These are phyloP conservation scores for Siniperca chuatsi DNA, from an alignment of 2,113 vertebrate genomes.

Conservation along the genomic window DNA sequence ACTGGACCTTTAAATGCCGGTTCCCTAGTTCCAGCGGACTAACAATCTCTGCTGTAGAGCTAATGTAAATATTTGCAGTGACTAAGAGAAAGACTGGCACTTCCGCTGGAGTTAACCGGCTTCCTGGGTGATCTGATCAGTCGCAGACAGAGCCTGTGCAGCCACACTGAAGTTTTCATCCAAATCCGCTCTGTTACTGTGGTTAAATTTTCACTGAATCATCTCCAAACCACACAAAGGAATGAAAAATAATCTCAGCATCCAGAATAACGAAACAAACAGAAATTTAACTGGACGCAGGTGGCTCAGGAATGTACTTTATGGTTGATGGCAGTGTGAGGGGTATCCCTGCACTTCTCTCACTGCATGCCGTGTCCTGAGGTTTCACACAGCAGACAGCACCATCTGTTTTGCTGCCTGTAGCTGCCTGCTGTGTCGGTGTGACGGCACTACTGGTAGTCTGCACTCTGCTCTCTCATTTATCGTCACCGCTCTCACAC, in stretches of 20 bases:
- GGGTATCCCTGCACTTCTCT: neutral
- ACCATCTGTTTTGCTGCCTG: slow-evolving; percentile 32
- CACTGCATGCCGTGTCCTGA: neutral
- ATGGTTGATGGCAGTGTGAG: neutral
- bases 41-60: neutral
- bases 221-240: neutral
- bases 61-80: slow-evolving; percentile 13
- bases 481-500: neutral
- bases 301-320: neutral
- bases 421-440: neutral
- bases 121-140: neutral
- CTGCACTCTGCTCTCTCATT: neutral
- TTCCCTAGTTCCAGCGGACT: neutral
- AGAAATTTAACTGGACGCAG: neutral
- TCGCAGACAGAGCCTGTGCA: neutral
- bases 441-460: neutral
- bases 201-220: neutral
- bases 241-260: neutral
- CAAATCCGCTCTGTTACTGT: neutral
- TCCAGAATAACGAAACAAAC: neutral
- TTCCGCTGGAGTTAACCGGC: neutral
- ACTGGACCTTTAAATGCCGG: neutral
- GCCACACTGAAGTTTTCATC: too few species aligned
- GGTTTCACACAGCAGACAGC: slow-evolving; percentile 23
- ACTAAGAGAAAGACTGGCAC: neutral